Percentiles rank a stretch among this genome's conserved stretches.
phyloP scores from a whole-genome alignment of 2,888 invertebrate genomes.

The Magallana nippona region DNA sequence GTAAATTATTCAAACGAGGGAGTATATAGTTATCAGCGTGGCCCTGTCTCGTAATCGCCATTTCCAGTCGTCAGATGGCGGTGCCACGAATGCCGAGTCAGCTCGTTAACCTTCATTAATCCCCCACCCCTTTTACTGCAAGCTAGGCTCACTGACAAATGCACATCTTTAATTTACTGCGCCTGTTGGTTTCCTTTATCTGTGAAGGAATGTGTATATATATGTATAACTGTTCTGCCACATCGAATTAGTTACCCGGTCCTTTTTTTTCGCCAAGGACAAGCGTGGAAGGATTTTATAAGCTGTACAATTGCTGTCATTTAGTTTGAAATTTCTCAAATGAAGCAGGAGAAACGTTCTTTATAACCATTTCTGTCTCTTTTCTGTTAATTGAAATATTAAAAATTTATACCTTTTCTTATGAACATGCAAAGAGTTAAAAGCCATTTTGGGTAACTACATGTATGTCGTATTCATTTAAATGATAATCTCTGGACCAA shows the following conservation, averaged over 20 bases:
- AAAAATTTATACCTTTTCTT: background rate
- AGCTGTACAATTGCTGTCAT: background rate
- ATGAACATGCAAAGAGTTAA: background rate
- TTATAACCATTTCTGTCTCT: background rate
- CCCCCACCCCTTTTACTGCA: background rate
- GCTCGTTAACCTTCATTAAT: slow-evolving; percentile 16
- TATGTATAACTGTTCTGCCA: background rate
- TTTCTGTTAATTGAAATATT: background rate
- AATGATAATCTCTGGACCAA: no score
- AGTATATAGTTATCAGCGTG: background rate
- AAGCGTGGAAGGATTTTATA: background rate
- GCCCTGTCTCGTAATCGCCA: background rate
- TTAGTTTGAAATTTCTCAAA: background rate
- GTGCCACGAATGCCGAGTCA: background rate
- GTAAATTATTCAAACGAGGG: slow-evolving; percentile 14
- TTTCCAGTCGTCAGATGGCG: background rate
- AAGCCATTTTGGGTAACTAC: background rate
- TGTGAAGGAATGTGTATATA: background rate
- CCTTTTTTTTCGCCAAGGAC: background rate
- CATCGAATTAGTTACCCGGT: background rate
- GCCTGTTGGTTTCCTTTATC: background rate
- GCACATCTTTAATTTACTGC: background rate
- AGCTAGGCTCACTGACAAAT: slow-evolving; percentile 7
- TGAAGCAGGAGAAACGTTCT: background rate
- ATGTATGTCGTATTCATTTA: no score